Conservation (phyloP, 2,888 invertebrate genomes). For the Eurytoma adleriae region DNA sequence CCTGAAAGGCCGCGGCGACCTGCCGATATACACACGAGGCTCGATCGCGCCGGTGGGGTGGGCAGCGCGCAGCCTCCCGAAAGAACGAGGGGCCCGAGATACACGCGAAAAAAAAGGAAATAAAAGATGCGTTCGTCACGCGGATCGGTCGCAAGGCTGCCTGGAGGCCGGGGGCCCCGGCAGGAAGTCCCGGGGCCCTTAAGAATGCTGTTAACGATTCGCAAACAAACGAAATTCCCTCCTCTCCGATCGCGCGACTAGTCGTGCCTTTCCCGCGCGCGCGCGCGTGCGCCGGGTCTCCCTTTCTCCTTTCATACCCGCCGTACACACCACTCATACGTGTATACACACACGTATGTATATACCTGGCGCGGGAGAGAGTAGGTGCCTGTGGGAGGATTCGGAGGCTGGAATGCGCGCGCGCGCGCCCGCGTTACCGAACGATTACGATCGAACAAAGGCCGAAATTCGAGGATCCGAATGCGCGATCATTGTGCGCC, state of each 20-base stretch:
- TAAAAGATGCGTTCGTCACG: conserved; percentile 16
- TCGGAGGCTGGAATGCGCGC: conserved; percentile 41
- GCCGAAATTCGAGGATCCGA: conserved; percentile 48
- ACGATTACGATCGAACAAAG: conserved; percentile 57
- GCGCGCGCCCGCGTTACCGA: conserved; percentile 49
- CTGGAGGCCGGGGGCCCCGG: conserved; percentile 64
- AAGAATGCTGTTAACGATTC: conserved; percentile 70
- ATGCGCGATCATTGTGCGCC: conserved; percentile 44
- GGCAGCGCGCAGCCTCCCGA: background rate
- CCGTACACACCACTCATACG: background rate
- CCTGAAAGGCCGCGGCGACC: conserved; percentile 18
- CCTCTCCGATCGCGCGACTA: conserved; percentile 45
- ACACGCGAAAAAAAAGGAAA: background rate
- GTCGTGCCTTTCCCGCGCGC: background rate
- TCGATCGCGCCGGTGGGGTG: too few relatives aligned
- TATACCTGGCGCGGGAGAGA: background rate
- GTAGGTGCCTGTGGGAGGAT: conserved; percentile 36
- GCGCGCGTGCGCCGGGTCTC: background rate
- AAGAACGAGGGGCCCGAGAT: background rate
- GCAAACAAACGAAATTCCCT: conserved; percentile 69
- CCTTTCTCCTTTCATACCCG: conserved; percentile 46
- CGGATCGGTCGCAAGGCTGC: conserved; percentile 66
- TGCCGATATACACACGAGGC: background rate
- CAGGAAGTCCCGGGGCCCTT: conserved; percentile 68
- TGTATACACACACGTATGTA: background rate